phyloP scores from a whole-genome alignment of 1,140 invertebrate genomes.

The Heliconius hewitsoni region DNA sequence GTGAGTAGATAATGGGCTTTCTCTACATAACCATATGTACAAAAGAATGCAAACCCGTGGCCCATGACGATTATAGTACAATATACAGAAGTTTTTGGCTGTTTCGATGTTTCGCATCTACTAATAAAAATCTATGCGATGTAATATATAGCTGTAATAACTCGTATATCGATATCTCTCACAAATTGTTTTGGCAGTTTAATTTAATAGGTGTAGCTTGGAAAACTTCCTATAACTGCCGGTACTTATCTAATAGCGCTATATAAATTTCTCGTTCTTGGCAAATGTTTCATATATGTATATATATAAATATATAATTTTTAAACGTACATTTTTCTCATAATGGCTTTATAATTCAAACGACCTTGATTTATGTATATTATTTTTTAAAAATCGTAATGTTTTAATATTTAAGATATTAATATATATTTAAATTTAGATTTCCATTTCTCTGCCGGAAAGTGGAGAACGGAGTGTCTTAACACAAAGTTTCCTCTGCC shows the following conservation, averaged over 20 bases:
- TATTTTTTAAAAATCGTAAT: no score
- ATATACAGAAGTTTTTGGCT: conserved; percentile 22
- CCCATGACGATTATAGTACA: conserved; percentile 57
- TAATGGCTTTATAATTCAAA: neutral
- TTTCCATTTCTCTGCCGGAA: no score
- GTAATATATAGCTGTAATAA: neutral
- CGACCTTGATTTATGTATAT: no score
- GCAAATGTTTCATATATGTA: neutral
- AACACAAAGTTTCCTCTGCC: no score
- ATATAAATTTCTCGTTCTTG: conserved; percentile 2
- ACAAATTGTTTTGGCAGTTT: conserved; percentile 10
- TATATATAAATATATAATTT: neutral
- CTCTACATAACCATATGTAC: conserved; percentile 45
- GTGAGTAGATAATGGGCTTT: conserved; percentile 55
- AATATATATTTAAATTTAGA: no score
- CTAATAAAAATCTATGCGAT: neutral
- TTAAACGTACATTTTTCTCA: neutral
- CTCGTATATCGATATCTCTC: neutral
- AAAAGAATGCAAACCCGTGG: conserved; percentile 55
- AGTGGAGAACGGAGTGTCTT: no score
- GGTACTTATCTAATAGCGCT: conserved; percentile 13
- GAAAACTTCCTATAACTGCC: conserved; percentile 1
- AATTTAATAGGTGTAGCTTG: conserved; percentile 10
- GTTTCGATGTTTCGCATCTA: neutral
- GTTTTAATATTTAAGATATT: no score